phyloP scores from a whole-genome alignment of 2,797 vertebrate species.

The Meriones psammophilus region DNA sequence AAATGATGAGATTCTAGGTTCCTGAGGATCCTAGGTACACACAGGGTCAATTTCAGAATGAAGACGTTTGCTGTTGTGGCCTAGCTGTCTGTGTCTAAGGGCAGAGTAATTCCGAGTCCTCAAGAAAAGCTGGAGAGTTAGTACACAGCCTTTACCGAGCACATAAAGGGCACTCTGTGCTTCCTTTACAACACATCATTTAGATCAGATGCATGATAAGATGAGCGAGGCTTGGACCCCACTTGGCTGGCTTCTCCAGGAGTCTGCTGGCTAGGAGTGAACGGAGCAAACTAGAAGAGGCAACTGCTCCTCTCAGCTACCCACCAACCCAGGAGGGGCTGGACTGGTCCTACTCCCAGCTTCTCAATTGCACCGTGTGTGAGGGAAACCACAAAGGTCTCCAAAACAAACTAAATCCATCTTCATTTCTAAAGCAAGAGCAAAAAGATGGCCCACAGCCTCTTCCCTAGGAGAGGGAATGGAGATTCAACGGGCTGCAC shows the following conservation, averaged over 20 bases:
- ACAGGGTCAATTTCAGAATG: not conserved
- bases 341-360: not conserved
- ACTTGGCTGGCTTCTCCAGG: not conserved
- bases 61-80: not conserved
- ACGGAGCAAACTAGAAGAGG: not conserved
- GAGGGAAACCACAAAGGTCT: not conserved
- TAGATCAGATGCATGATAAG: not conserved
- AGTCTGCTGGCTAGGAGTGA: not conserved
- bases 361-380: not conserved
- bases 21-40: not conserved
- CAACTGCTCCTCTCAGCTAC: not conserved
- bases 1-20: not conserved
- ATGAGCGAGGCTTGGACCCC: not conserved
- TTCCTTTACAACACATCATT: not conserved
- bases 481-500: not conserved
- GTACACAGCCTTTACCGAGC: not conserved
- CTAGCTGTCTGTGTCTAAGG: not conserved
- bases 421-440: constrained; percentile 64
- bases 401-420: constrained; percentile 39
- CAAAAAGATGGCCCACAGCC: not conserved
- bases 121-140: not conserved
- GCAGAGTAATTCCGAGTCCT: not conserved
- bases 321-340: not conserved
- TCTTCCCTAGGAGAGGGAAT: not conserved
- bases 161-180: not conserved